These are phyloP conservation scores for Sylvia borin DNA, from an alignment of 2,797 vertebrate species.

Conservation along the genomic window DNA sequence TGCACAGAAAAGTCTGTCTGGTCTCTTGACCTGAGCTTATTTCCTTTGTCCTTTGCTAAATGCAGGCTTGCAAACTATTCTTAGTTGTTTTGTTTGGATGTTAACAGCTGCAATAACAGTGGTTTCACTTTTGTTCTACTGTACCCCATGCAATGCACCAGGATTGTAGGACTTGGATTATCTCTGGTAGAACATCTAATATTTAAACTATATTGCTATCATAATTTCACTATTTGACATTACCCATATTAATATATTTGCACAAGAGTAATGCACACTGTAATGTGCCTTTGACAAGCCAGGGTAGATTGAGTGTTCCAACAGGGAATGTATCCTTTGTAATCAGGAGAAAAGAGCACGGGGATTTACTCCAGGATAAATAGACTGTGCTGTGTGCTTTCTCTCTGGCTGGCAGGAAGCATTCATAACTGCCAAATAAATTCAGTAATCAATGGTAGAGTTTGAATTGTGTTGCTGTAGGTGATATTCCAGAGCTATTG, in stretches of 20 bases:
- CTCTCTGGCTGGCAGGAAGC: background rate
- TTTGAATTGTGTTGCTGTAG: background rate
- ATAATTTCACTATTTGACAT: background rate
- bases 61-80: background rate
- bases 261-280: background rate
- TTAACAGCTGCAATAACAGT: background rate
- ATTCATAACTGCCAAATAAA: conserved; percentile 16
- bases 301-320: background rate
- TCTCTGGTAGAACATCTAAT: background rate
- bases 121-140: background rate
- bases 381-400: background rate
- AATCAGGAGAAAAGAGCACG: background rate
- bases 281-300: background rate
- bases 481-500: background rate
- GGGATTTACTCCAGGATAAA: conserved; percentile 9
- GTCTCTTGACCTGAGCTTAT: background rate
- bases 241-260: background rate
- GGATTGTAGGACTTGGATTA: background rate
- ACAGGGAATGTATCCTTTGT: background rate
- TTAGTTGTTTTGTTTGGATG: background rate
- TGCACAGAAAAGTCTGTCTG: background rate
- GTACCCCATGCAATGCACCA: background rate
- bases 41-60: background rate
- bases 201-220: background rate
- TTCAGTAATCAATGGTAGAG: background rate